These are phyloP conservation scores for Lepidostoma basale DNA, from an alignment of 1,140 invertebrate species.

Conservation along the genomic window DNA sequence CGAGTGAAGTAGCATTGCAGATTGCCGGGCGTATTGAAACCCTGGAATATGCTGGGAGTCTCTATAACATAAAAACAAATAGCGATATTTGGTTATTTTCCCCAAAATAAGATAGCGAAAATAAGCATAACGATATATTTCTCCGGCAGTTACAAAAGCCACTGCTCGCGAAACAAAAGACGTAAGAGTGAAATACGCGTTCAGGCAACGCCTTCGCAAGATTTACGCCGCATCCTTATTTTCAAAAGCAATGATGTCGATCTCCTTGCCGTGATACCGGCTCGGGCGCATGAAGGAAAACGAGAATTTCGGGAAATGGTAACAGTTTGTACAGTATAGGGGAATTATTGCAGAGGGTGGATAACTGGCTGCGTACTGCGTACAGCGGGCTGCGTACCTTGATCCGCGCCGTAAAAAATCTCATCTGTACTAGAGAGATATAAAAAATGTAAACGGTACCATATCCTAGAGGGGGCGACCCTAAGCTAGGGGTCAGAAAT, in stretches of 20 bases:
- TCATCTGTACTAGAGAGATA: slow-evolving; percentile 27
- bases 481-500: not conserved
- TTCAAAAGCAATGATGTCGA: slow-evolving; percentile 27
- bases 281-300: not conserved
- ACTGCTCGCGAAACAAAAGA: slow-evolving; percentile 25
- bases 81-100: not conserved
- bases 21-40: not conserved
- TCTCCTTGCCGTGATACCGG: not conserved
- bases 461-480: slow-evolving; percentile 1
- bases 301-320: slow-evolving; percentile 5
- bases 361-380: not conserved
- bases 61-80: not conserved
- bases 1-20: too few species aligned
- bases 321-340: slow-evolving; percentile 7
- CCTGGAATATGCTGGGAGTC: not conserved
- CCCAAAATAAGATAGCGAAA: slow-evolving; percentile 2
- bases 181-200: slow-evolving; percentile 27
- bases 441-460: slow-evolving; percentile 37
- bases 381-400: slow-evolving; percentile 3
- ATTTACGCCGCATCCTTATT: slow-evolving; percentile 23
- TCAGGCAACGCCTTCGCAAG: slow-evolving; percentile 16
- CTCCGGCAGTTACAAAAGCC: slow-evolving; percentile 16
- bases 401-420: slow-evolving; percentile 34
- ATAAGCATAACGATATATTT: slow-evolving; percentile 25
- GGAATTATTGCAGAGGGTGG: slow-evolving; percentile 13